Evolutionary conservation across 1,140 invertebrate species (phyloP), one percentile per base, ranked within the genome.

Genomic region (Xylocopa sonorina): DNA sequence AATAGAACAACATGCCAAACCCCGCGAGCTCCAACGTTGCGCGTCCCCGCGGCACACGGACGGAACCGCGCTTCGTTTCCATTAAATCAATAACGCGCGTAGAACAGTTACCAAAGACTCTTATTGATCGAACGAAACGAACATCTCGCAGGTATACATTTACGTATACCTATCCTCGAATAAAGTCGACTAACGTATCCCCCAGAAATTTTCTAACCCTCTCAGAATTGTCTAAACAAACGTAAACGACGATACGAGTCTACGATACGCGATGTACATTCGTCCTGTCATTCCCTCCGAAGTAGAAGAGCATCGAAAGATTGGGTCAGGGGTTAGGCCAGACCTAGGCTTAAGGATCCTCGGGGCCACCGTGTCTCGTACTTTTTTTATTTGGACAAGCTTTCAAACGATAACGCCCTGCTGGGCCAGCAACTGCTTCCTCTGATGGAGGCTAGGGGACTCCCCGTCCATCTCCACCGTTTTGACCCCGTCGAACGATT

Each of bases 371-470:
- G n/a, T 24, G 16, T 34, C 14, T 58, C 32, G 48, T n/a, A 3
- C n/a, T 14, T n/a, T 32, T 34, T 0, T 38, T 27, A 46, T 62
- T 46, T 9, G 24, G n/a, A n/a, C 34, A 9, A 73, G 16, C 10
- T 58, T 55, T 86, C 80, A 93, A 66, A 93, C 92, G 48, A 86
- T 92, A 21, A 93, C 91, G 16, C 92, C 92, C 21, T 91, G 92
- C n/a, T 93, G 91, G 10, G 92, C 92, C 27, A 93, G 82, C 32
- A 93, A 82, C 29, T 92, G 90, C 57, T 93, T 93, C 64, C 92
- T 87, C 75, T 93, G 92, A 81, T 91, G 79, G 50, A 93, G 88
- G 78, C 92, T 93, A 34, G 92, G 92, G n/a, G 92, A 92, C 60
- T 92, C 91, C 0, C 83, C 86, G 32, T 89, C 87, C 55, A 86